These are phyloP conservation scores for Nothura maculosa DNA, from an alignment of 2,797 vertebrate species.

Conservation along the genomic window DNA sequence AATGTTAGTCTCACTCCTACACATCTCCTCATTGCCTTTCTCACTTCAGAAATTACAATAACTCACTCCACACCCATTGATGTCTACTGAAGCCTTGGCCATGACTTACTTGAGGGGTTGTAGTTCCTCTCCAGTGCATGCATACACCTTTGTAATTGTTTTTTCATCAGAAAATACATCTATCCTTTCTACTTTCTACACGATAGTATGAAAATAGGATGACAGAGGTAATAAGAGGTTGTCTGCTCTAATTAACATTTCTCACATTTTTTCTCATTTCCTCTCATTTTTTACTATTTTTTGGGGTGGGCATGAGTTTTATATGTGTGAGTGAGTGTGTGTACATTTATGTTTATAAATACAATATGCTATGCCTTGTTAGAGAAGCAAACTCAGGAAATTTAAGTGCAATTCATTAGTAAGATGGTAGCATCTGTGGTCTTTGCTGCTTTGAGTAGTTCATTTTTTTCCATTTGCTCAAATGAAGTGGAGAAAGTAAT, in stretches of 20 bases:
- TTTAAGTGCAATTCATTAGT: neutral
- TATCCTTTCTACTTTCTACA: neutral
- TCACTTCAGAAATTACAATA: neutral
- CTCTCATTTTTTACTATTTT: neutral
- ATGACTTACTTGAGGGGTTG: neutral
- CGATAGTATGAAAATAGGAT: neutral
- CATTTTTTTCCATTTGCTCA: neutral
- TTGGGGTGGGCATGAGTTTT: neutral
- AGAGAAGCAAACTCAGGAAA: neutral
- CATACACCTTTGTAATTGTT: neutral
- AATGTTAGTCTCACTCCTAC: neutral
- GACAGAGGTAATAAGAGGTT: too few relatives aligned
- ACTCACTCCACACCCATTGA: neutral
- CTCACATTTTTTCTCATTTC: neutral
- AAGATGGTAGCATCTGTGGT: neutral
- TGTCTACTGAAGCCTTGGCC: neutral
- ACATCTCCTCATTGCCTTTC: fast-evolving
- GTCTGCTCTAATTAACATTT: neutral
- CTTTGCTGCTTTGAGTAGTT: neutral
- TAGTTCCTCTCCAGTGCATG: neutral
- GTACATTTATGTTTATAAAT: neutral
- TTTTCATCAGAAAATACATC: neutral
- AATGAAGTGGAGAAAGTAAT: neutral
- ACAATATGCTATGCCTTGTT: neutral
- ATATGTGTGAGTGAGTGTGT: neutral